Conservation (phyloP, 2,113 vertebrate species). For the Pomatorhinus ruficollis region DNA sequence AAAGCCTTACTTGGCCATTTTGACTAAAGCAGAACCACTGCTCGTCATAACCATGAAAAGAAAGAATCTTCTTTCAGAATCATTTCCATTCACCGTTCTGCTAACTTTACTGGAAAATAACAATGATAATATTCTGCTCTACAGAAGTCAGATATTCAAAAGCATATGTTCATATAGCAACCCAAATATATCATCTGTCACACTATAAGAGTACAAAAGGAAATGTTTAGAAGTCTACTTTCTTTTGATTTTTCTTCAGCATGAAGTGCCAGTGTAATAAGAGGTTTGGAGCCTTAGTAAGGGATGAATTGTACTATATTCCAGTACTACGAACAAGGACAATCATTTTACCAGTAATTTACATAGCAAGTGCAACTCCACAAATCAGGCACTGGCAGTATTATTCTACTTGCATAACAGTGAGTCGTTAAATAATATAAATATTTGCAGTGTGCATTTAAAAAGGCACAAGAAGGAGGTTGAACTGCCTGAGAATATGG, state of each 20-base stretch:
- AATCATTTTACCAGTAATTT: neutral
- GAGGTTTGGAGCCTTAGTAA: neutral
- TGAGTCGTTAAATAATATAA: fast-evolving
- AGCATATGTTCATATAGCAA: neutral
- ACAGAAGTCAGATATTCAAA: neutral
- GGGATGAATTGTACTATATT: neutral
- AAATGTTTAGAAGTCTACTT: neutral
- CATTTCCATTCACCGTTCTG: neutral
- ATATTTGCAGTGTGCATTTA: neutral
- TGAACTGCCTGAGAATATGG: neutral
- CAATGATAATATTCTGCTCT: neutral
- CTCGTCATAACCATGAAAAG: neutral
- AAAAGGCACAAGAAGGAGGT: neutral
- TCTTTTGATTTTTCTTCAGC: neutral
- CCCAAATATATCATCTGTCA: neutral
- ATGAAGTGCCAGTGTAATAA: neutral
- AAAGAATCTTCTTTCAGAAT: neutral
- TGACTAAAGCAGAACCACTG: neutral
- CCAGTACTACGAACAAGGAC: neutral
- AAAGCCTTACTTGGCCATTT: neutral
- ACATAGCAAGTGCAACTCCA: neutral
- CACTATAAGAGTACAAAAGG: neutral
- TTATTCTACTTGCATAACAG: neutral
- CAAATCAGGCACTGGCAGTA: neutral
- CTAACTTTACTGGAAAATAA: neutral